These are phyloP conservation scores for Macrocentrus cingulum DNA, from an alignment of 1,140 invertebrate genomes.

Conservation along the genomic window DNA sequence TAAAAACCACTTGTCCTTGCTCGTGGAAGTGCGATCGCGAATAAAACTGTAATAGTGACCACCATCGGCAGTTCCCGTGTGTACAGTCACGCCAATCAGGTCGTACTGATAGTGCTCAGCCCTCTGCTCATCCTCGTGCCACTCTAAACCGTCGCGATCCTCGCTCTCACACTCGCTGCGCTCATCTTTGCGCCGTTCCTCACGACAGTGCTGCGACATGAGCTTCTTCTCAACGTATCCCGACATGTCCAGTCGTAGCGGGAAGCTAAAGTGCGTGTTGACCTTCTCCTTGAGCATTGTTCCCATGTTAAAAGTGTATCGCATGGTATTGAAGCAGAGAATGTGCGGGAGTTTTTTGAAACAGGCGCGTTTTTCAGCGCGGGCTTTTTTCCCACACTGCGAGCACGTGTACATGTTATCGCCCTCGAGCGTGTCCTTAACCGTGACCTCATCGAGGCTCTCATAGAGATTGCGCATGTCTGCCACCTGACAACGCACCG, in stretches of 20 bases:
- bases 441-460: conserved; percentile 92
- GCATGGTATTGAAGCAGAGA: conserved; percentile 95
- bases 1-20: conserved; percentile 87
- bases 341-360: conserved; percentile 93
- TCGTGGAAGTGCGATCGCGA: conserved; percentile 72
- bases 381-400: conserved; percentile 90
- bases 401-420: conserved; percentile 98
- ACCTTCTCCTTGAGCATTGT: conserved; percentile 97
- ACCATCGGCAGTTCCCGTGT: conserved; percentile 94
- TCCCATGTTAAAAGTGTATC: conserved; percentile 97
- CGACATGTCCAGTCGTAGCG: conserved; percentile 88
- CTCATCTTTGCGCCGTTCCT: conserved; percentile 45
- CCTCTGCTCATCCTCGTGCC: conserved; percentile 38
- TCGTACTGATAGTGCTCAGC: conserved; percentile 78
- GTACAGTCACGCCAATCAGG: conserved; percentile 92
- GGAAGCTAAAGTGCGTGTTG: conserved; percentile 97
- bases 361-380: conserved; percentile 92
- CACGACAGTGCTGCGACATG: conserved; percentile 84
- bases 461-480: conserved; percentile 96
- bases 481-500: conserved; percentile 91
- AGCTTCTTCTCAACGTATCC: conserved; percentile 92
- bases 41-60: conserved; percentile 98
- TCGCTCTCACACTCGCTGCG: conserved; percentile 45
- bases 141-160: conserved; percentile 43
- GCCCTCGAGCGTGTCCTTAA: conserved; percentile 93